Conservation (phyloP, 2,113 vertebrate genomes). For the Phylloscopus whistleri region DNA sequence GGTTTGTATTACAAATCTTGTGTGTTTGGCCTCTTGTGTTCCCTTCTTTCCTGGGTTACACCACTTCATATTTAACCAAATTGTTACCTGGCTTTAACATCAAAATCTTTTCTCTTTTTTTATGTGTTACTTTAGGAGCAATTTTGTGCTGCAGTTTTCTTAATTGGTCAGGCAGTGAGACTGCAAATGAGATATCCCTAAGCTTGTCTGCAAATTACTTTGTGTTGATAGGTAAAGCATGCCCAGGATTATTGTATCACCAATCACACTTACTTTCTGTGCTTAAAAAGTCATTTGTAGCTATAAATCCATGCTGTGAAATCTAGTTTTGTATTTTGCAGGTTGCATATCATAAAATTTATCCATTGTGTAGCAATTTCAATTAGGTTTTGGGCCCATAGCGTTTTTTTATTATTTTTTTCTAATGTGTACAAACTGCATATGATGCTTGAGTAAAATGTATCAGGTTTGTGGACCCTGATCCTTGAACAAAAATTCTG, state of each 20-base stretch:
- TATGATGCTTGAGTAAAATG: background rate
- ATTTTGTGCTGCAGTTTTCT: background rate
- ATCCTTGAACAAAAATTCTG: background rate
- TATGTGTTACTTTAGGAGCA: background rate
- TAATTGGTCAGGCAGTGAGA: slow-evolving; percentile 41
- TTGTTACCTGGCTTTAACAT: background rate
- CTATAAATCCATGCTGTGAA: slow-evolving; percentile 34
- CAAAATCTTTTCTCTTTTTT: background rate
- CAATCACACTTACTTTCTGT: slow-evolving; percentile 30
- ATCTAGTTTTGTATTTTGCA: slow-evolving; percentile 17
- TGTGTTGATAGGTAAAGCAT: slow-evolving; percentile 21
- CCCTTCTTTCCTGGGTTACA: background rate
- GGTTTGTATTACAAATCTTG: background rate
- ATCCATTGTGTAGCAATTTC: background rate
- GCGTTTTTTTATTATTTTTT: background rate
- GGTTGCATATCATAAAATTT: background rate
- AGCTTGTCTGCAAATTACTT: slow-evolving; percentile 21
- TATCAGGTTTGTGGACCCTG: background rate
- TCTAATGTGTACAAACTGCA: background rate
- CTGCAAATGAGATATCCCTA: slow-evolving; percentile 40
- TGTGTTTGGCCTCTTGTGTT: background rate
- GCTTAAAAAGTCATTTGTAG: slow-evolving; percentile 46
- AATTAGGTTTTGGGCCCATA: background rate
- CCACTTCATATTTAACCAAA: background rate
- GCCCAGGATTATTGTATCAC: slow-evolving; percentile 15